These are phyloP conservation scores for Rhagoletis pomonella DNA, from an alignment of 1,140 invertebrate genomes.

Conservation along the genomic window DNA sequence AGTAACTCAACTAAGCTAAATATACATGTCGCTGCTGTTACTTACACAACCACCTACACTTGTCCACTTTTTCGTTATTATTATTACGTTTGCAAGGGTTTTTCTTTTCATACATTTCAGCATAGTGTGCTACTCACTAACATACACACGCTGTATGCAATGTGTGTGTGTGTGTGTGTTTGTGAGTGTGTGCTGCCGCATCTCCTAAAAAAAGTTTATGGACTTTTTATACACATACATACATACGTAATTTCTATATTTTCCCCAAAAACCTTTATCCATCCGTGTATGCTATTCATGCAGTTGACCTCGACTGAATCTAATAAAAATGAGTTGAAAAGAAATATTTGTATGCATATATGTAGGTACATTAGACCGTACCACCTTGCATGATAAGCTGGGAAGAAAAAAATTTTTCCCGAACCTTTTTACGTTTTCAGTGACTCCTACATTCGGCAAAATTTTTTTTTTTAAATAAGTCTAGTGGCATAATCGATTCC, in stretches of 20 bases:
- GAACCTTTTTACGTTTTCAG: too few species aligned
- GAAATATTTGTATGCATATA: background rate
- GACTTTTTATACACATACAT: background rate
- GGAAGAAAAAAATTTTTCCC: too few species aligned
- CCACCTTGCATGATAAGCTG: background rate
- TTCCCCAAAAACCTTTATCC: background rate
- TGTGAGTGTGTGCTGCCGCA: background rate
- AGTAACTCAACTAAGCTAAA: background rate
- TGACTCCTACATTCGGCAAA: too few species aligned
- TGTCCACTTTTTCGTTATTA: background rate
- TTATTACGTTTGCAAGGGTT: background rate
- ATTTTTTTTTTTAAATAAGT: too few species aligned
- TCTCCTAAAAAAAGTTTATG: background rate
- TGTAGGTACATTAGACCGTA: background rate
- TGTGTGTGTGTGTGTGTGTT: background rate
- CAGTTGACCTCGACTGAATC: conserved; percentile 6
- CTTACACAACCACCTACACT: background rate
- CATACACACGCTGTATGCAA: background rate
- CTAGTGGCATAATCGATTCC: too few species aligned
- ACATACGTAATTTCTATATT: conserved; percentile 8
- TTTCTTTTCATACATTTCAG: background rate
- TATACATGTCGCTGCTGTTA: background rate
- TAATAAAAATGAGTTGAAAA: background rate
- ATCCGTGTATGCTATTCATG: background rate
- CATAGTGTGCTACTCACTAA: background rate